phyloP scores from a whole-genome alignment of 2,113 vertebrate species.

The Meles meles region DNA sequence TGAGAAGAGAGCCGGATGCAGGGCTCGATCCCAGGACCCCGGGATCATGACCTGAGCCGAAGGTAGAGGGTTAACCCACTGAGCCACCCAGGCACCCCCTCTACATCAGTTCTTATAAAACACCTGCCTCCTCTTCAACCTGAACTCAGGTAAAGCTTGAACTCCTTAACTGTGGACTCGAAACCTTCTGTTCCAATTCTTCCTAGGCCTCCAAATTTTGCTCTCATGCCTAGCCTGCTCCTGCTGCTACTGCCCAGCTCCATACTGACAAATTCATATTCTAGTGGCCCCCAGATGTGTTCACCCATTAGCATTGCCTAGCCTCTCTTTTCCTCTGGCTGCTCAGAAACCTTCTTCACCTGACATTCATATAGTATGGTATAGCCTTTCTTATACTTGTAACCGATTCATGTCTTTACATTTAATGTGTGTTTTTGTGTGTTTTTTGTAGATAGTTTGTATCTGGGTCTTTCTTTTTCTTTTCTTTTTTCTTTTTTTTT shows the following conservation, averaged over 20 bases:
- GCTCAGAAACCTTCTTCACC: neutral
- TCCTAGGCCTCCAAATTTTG: neutral
- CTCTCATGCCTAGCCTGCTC: neutral
- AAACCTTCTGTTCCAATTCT: neutral
- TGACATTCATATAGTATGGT: neutral
- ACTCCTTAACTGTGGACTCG: neutral
- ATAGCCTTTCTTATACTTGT: neutral
- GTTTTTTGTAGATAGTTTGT: neutral
- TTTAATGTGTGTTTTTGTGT: neutral
- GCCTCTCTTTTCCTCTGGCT: neutral
- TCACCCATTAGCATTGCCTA: neutral
- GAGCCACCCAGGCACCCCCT: neutral
- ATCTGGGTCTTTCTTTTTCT: neutral
- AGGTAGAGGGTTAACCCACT: too few species aligned
- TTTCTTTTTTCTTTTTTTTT: too few species aligned
- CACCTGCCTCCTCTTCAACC: neutral
- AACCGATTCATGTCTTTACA: neutral
- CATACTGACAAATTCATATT: neutral
- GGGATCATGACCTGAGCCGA: too few species aligned
- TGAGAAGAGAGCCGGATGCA: too few species aligned
- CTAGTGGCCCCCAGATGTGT: neutral
- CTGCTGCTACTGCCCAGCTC: neutral
- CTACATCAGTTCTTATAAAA: neutral
- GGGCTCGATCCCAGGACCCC: too few species aligned
- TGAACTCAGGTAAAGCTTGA: neutral